Percentiles rank a stretch among this genome's conserved stretches.
These are phyloP conservation scores for Phrynocephalus forsythii DNA, from an alignment of 2,797 vertebrate species.

Conservation along the genomic window DNA sequence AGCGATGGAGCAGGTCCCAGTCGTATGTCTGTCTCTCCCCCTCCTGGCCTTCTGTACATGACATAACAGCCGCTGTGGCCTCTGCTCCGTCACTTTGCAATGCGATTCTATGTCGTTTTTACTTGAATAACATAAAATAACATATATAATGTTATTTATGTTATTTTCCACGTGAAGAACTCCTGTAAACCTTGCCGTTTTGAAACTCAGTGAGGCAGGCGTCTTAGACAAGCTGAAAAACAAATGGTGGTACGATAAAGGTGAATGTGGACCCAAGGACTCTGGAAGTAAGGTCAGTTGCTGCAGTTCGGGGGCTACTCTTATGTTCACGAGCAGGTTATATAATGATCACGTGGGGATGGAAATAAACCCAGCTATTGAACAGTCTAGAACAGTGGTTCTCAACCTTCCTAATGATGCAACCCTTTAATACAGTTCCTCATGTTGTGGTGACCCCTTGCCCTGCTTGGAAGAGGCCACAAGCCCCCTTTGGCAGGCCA, in stretches of 20 bases:
- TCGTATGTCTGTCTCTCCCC: conserved; percentile 93
- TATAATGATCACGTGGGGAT: conserved; percentile 68
- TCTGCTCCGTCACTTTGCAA: conserved; percentile 93
- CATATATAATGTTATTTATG: conserved; percentile 99
- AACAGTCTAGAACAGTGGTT: background rate
- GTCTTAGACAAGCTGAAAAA: conserved; percentile 99
- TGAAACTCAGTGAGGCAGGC: conserved; percentile 99
- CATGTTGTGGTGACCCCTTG: too few species aligned
- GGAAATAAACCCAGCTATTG: conserved; percentile 66
- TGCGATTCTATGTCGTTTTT: conserved; percentile 92
- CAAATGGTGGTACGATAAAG: conserved; percentile 99
- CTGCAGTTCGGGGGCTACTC: conserved; percentile 88
- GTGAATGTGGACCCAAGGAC: conserved; percentile 99
- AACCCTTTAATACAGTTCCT: too few species aligned
- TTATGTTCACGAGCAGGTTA: conserved; percentile 82
- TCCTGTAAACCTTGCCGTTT: conserved; percentile 99
- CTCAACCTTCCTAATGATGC: too few species aligned
- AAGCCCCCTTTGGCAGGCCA: too few species aligned
- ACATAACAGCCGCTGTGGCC: conserved; percentile 93
- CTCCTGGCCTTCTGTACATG: conserved; percentile 85
- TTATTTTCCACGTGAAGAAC: conserved; percentile 99
- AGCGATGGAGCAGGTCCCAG: conserved; percentile 98
- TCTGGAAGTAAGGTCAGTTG: conserved; percentile 99
- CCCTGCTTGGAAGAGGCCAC: too few species aligned
- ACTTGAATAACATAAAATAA: conserved; percentile 99